A percentile compares a stretch with the other conserved stretches of the same genome.
These are phyloP conservation scores for Oreochromis niloticus DNA, from an alignment of 2,113 vertebrate genomes.

Conservation along the genomic window DNA sequence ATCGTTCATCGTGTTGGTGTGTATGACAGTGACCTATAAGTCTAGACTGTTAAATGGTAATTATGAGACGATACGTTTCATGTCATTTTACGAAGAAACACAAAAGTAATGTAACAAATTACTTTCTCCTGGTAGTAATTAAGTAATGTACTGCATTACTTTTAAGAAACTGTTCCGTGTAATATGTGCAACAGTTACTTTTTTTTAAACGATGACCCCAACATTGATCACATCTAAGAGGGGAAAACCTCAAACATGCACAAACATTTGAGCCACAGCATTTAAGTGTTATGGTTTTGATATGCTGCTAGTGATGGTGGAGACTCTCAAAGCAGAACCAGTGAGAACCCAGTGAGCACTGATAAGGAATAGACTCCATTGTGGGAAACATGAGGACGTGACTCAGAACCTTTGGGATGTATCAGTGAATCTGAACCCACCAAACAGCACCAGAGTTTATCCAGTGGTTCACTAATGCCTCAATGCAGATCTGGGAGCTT, in stretches of 20 bases:
- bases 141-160: neutral
- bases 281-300: neutral
- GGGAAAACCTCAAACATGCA: neutral
- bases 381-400: neutral
- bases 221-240: neutral
- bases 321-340: neutral
- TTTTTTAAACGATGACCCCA: neutral
- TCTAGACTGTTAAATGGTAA: neutral
- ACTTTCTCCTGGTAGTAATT: too few relatives aligned
- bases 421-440: neutral
- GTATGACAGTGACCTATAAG: neutral
- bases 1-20: neutral
- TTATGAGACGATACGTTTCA: fast-evolving
- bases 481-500: too few relatives aligned
- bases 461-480: neutral
- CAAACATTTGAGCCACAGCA: fast-evolving
- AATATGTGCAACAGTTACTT: neutral
- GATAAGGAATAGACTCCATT: neutral
- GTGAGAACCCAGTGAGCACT: neutral
- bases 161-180: fast-evolving
- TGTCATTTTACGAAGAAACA: neutral
- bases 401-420: neutral
- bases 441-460: neutral
- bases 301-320: neutral
- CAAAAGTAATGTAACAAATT: neutral